phyloP scores from a whole-genome alignment of 2,888 invertebrate genomes.

The Eumacrocentrus americanus region DNA sequence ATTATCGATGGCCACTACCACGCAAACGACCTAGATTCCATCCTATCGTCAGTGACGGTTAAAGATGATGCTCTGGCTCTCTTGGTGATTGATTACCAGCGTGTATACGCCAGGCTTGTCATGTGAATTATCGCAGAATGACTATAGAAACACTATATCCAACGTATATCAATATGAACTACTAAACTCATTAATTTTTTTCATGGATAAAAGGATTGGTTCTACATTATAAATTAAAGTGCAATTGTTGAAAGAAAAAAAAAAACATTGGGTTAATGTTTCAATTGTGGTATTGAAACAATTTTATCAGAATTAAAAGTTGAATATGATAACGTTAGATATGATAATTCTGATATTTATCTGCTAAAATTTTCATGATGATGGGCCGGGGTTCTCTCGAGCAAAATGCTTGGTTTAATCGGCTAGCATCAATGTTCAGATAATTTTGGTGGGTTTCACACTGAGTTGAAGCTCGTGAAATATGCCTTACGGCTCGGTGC shows the following conservation, averaged over 20 bases:
- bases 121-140: constrained; percentile 15
- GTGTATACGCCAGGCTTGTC: background rate
- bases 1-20: constrained; percentile 14
- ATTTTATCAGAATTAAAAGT: too few relatives aligned
- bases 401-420: background rate
- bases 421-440: background rate
- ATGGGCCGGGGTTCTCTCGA: background rate
- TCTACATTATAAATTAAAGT: too few relatives aligned
- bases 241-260: too few relatives aligned
- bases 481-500: background rate
- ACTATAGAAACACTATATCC: too few relatives aligned
- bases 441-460: background rate
- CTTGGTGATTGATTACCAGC: constrained; percentile 14
- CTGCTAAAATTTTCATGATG: too few relatives aligned
- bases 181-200: too few relatives aligned
- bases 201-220: too few relatives aligned
- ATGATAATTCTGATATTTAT: too few relatives aligned
- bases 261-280: too few relatives aligned
- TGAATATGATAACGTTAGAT: too few relatives aligned
- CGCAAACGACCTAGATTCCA: constrained; percentile 6
- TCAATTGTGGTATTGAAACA: too few relatives aligned
- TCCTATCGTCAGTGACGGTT: background rate
- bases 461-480: background rate
- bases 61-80: constrained; percentile 12
- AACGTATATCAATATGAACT: too few relatives aligned